Base-by-base conservation (phyloP, 2,888 invertebrate genomes). In the Stratiomys singularior region DNA sequence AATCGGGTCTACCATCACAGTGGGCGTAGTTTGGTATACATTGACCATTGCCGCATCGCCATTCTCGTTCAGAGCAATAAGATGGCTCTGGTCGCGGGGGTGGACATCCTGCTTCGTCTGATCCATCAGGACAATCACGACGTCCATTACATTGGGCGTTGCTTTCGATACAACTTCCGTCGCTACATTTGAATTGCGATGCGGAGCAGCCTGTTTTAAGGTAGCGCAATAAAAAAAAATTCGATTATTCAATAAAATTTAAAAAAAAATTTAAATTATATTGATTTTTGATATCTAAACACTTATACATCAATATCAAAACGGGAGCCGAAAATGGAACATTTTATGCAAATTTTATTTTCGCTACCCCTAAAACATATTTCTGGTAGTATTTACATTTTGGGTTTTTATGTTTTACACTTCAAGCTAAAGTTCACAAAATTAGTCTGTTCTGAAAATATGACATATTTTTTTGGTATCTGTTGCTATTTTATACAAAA, bases 161-260 rank as follows among this genome's bases (percentile, higher is more conserved):
- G 0, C 85, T 85, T 77, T 91, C 89, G 78, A 95, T 91, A 82
- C 94, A 95, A 78, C 90, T 88, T 0, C 93, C 92, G 78, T 91
- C 90, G 37, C 83, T 84, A 84, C 96, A 96, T 80, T 90, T 90
- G 88, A 92, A 95, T 83, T 94, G 89, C 82, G 90, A 89, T 1
- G 85, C 81, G 11, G 86, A 85, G 85, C 95, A 95, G 81, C 89
- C 93, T 93, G 85, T 79, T n/a, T 52, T 18, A 2, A 13, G 23
- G 25, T 23, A 0, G 56, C 13, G 23, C 0, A 60, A 15, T 21
- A 28, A 64, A 64, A 28, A 60, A 23, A 28, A n/a, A 23, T 60
- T 27, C 7, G 23, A 60, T n/a, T 60, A 60, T 60, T 23, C 11
- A 3, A 37, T 5, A 37, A 5, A 37, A 37, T 37, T 37, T 37